These are phyloP conservation scores for Molorchus minor DNA, from an alignment of 2,888 invertebrate species.

Conservation along the genomic window DNA sequence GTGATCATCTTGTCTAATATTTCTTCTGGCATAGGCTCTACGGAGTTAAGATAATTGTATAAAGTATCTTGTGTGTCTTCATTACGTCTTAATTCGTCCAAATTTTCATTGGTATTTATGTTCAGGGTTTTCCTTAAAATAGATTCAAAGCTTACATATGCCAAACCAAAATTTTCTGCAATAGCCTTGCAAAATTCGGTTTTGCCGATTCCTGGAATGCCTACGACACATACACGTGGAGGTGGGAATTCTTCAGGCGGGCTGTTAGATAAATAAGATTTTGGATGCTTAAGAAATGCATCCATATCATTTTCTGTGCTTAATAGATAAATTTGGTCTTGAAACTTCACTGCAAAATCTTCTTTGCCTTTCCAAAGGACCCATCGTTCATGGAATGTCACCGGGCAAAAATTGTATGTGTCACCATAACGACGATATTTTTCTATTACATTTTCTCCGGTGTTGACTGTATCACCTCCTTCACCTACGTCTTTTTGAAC, in stretches of 20 bases:
- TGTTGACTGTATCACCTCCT: constrained; percentile 45
- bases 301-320: constrained; percentile 64
- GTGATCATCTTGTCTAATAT: constrained; percentile 62
- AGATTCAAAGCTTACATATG: constrained; percentile 64
- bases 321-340: constrained; percentile 67
- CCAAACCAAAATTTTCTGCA: constrained; percentile 67
- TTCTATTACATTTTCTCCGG: constrained; percentile 51
- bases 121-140: constrained; percentile 44
- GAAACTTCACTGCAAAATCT: constrained; percentile 65
- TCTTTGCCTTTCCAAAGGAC: constrained; percentile 71
- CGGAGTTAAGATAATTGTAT: constrained; percentile 65
- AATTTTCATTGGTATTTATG: constrained; percentile 28
- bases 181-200: constrained; percentile 64
- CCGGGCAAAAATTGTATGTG: constrained; percentile 70
- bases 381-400: constrained; percentile 66
- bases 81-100: constrained; percentile 32
- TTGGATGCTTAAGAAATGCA: constrained; percentile 65
- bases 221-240: constrained; percentile 68
- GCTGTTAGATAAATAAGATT: constrained; percentile 61
- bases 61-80: constrained; percentile 30
- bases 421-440: constrained; percentile 65
- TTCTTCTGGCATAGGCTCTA: constrained; percentile 62
- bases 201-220: constrained; percentile 67
- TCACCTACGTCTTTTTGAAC: constrained; percentile 59
- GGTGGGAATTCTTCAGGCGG: constrained; percentile 59